These are phyloP conservation scores for Dermatemys mawii DNA, from an alignment of 2,113 vertebrate species.

Conservation along the genomic window DNA sequence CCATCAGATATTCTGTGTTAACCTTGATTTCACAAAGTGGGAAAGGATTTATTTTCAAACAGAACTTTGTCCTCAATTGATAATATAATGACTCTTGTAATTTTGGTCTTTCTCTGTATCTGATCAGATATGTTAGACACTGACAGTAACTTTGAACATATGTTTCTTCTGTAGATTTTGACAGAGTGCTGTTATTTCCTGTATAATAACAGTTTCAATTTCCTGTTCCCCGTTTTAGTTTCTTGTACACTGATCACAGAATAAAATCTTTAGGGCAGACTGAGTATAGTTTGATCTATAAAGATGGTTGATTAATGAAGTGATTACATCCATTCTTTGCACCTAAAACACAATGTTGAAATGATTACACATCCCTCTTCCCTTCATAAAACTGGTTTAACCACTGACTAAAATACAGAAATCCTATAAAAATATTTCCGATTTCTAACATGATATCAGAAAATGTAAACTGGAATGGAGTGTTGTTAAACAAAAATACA, in stretches of 20 bases:
- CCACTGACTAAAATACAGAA: not conserved
- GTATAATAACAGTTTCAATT: slow-evolving; percentile 98
- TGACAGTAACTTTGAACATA: slow-evolving; percentile 86
- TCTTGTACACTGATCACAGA: slow-evolving; percentile 83
- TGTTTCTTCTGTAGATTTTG: slow-evolving; percentile 96
- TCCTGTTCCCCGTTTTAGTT: slow-evolving; percentile 91
- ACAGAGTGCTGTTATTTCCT: slow-evolving; percentile 99
- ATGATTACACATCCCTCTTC: slow-evolving; percentile 50
- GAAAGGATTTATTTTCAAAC: slow-evolving; percentile 35
- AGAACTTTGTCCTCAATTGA: slow-evolving; percentile 56
- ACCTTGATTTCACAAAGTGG: slow-evolving; percentile 20
- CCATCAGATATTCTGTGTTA: slow-evolving; percentile 42
- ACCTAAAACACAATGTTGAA: slow-evolving; percentile 30
- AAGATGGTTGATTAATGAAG: slow-evolving; percentile 75
- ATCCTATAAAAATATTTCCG: not conserved
- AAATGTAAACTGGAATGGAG: not conserved
- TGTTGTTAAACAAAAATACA: not conserved
- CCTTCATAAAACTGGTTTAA: slow-evolving; percentile 55
- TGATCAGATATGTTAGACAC: slow-evolving; percentile 86
- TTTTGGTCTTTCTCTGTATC: slow-evolving; percentile 70
- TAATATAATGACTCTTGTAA: slow-evolving; percentile 66
- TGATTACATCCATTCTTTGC: slow-evolving; percentile 64
- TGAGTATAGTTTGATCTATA: slow-evolving; percentile 71
- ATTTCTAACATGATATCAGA: not conserved
- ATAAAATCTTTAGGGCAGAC: slow-evolving; percentile 83